These are phyloP conservation scores for Danio jaintianensis DNA, from an alignment of 2,797 vertebrate species.

Conservation along the genomic window DNA sequence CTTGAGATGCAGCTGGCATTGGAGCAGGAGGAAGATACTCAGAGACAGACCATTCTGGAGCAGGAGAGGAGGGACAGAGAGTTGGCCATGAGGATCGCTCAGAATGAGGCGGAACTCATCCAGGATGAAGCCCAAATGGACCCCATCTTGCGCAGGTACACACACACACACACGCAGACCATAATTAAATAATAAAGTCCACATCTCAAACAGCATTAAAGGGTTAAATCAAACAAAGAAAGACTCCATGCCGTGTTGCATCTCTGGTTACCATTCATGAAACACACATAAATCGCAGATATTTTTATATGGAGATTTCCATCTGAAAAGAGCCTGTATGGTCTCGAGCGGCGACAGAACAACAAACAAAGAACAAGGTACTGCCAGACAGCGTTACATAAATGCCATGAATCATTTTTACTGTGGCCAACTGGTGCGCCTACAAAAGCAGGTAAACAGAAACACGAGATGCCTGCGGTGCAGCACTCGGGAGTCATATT, in stretches of 20 bases:
- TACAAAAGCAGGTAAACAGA: slow-evolving; percentile 42
- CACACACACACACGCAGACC: slow-evolving; percentile 7
- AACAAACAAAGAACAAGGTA: slow-evolving; percentile 48
- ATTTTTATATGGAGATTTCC: slow-evolving; percentile 43
- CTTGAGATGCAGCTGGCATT: slow-evolving; percentile 88
- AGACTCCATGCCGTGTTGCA: slow-evolving; percentile 11
- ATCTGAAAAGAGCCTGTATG: slow-evolving; percentile 48
- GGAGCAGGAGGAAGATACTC: slow-evolving; percentile 89
- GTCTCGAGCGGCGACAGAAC: slow-evolving; percentile 32
- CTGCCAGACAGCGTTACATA: slow-evolving; percentile 53
- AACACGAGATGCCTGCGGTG: slow-evolving; percentile 27
- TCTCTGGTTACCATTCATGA: slow-evolving; percentile 27
- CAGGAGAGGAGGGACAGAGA: slow-evolving; percentile 95
- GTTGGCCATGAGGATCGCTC: slow-evolving; percentile 96
- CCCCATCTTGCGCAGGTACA: slow-evolving; percentile 88
- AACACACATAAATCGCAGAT: slow-evolving; percentile 31
- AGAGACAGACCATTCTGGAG: slow-evolving; percentile 85
- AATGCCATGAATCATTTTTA: slow-evolving; percentile 47
- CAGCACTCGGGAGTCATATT: slow-evolving; percentile 4
- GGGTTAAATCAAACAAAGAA: slow-evolving; percentile 16
- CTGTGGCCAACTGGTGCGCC: background rate
- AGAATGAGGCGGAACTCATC: slow-evolving; percentile 94
- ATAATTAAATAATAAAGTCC: background rate
- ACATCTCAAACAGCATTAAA: background rate
- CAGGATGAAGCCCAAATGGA: slow-evolving; percentile 89